Evolutionary conservation across 2,113 vertebrate genomes (phyloP).

Genomic region (Morone saxatilis): DNA sequence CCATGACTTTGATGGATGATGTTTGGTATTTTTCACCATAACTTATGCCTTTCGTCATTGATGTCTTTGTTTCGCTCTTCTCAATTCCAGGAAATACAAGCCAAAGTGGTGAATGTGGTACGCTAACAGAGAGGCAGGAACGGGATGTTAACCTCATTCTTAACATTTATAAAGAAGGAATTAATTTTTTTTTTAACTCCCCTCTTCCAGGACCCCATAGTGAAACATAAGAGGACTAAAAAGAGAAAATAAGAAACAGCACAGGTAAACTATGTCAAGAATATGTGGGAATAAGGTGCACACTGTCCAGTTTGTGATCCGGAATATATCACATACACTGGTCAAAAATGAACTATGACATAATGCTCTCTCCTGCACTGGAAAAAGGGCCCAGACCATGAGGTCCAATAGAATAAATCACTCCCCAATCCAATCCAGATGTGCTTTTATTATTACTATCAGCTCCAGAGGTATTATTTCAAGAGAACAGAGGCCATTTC

Average conservation of each 20-base stretch:
- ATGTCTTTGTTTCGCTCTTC: not conserved
- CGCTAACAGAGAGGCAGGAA: too few relatives aligned
- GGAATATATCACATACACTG: not conserved
- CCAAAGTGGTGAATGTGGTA: too few relatives aligned
- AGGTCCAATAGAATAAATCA: not conserved
- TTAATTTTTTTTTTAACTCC: too few relatives aligned
- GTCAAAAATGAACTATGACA: not conserved
- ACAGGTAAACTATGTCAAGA: not conserved
- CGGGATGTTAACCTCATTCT: too few relatives aligned
- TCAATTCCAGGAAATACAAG: too few relatives aligned
- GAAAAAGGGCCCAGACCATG: constrained; percentile 15
- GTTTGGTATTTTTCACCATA: too few relatives aligned
- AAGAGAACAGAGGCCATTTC: constrained; percentile 36
- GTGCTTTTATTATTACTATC: constrained; percentile 44
- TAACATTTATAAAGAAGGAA: too few relatives aligned
- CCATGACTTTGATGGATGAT: too few relatives aligned
- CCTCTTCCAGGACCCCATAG: not conserved
- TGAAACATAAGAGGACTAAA: not conserved
- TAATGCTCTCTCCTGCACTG: constrained; percentile 1
- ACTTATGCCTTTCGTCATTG: not conserved
- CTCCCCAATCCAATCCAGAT: constrained; percentile 52
- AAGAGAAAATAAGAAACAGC: not conserved
- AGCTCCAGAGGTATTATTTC: constrained; percentile 42
- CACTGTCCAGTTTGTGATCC: not conserved
- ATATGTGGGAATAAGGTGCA: not conserved